Evolutionary conservation across 2,113 vertebrate genomes (phyloP).

Genomic region (Neodontobutis hainanensis): DNA sequence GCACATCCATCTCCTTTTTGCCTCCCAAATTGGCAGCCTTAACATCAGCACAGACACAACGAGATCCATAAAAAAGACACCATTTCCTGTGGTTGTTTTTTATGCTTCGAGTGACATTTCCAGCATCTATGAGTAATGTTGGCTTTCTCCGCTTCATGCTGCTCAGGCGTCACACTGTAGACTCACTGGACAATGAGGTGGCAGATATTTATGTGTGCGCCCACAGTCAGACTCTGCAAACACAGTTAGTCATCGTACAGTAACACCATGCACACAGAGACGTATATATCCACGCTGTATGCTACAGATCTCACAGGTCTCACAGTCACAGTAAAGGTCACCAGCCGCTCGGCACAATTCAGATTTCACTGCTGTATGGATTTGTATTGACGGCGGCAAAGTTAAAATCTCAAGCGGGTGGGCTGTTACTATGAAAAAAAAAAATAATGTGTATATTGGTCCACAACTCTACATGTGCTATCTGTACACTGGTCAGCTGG

Average conservation of each 20-base stretch:
- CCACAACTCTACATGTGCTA: background rate
- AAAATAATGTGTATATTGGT: background rate
- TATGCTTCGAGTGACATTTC: constrained; percentile 52
- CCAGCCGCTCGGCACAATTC: constrained; percentile 11
- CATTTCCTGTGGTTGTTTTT: constrained; percentile 36
- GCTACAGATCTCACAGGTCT: background rate
- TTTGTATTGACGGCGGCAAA: constrained; percentile 18
- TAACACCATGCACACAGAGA: constrained; percentile 1
- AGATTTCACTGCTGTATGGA: constrained; percentile 15
- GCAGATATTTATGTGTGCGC: constrained; percentile 33
- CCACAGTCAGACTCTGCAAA: constrained; percentile 39
- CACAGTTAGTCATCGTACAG: constrained; percentile 36
- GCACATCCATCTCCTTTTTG: no score
- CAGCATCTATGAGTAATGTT: constrained; percentile 49
- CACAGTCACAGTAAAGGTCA: constrained; percentile 22
- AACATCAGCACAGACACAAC: constrained; percentile 3
- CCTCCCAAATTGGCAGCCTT: background rate
- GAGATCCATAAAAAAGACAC: constrained; percentile 29
- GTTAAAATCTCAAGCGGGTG: constrained; percentile 16
- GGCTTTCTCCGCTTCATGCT: constrained; percentile 9
- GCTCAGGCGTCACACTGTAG: constrained; percentile 12
- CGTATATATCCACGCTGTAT: background rate
- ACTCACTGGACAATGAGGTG: constrained; percentile 44
- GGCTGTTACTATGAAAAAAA: constrained; percentile 4
- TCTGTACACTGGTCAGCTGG: background rate